Base-by-base conservation (phyloP, 92 coral and sea anemone species). In the Scolanthus callimorphus region DNA sequence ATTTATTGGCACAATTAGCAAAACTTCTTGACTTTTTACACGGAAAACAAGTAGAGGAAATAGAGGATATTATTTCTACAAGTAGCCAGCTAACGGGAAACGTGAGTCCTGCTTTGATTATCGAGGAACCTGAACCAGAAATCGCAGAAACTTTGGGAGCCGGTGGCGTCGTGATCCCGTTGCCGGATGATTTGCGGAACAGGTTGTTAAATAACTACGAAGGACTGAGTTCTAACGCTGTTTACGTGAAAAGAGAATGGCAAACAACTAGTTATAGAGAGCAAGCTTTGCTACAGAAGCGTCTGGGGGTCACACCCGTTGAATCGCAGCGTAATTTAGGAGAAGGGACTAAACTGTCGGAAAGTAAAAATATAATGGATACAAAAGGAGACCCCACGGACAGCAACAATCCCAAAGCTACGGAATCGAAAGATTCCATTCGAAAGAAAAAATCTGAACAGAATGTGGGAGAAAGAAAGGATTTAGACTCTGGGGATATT, bases 191-290 rank as follows among this genome's bases (percentile, higher is more conserved):
- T 27, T 55, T 91, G 34, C 76, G 62, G 29, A 78, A 77, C 9
- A 79, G 82, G 55, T 82, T 91, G 1, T 65, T 82, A 37, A 67
- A 76, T 53, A 88, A 88, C 74, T 91, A 66, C 85, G 96, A 91
- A 20, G 89, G 91, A 38, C 71, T 91, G 45, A 78, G 86, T 43
- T 76, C 83, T 3, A 70, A 67, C 31, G 82, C 91, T 37, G 89
- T 88, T 9, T 84, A 84, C 31, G 75, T 85, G 24, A 90, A 79
- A 31, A 76, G 98, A 56, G 94, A 89, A 59, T 92, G 98, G 98
- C 98, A 92, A 56, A 92, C 96, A 3, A 79, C 84, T 9, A 81
- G 98, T 24, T 92, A 92, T 29, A 78, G 88, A 29, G 94, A 88
- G 44, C 98, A 91, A 47, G 97, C 96, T 2, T 65, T 87, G 26